Conservation (phyloP, 2,113 vertebrate genomes). For the Donacobius atricapilla region DNA sequence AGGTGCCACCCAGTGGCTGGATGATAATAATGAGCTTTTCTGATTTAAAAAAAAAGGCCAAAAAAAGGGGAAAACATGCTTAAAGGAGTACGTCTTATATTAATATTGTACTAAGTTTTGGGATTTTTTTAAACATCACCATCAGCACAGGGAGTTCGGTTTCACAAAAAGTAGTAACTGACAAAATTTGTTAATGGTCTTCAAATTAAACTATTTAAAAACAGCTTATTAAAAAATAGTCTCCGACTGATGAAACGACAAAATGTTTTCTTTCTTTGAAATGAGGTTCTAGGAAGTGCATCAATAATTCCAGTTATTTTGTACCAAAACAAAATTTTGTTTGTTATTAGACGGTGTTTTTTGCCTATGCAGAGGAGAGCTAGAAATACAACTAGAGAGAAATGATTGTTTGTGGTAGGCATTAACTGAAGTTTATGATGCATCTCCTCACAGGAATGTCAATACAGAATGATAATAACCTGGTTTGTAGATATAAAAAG, state of each 20-base stretch:
- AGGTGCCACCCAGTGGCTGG: constrained; percentile 60
- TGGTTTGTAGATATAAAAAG: neutral
- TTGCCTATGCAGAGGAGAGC: neutral
- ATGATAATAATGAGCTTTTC: neutral
- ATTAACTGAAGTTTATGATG: neutral
- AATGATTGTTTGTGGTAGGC: neutral
- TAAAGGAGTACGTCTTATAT: neutral
- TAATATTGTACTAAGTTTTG: neutral
- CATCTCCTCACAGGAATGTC: neutral
- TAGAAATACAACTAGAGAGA: neutral
- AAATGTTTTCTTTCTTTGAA: neutral
- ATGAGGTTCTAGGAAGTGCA: neutral
- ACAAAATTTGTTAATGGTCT: neutral
- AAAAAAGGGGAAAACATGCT: accelerated
- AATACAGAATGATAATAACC: neutral
- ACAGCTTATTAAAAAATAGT: neutral
- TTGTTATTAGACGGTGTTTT: neutral
- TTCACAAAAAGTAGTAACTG: neutral
- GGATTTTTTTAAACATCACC: neutral
- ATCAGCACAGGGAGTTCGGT: neutral
- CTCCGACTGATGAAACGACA: neutral
- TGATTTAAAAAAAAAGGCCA: neutral
- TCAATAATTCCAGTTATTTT: neutral
- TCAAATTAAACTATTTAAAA: neutral
- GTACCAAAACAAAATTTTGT: neutral